These are phyloP conservation scores for Anoura caudifer DNA, from an alignment of 2,113 vertebrate species.

Conservation along the genomic window DNA sequence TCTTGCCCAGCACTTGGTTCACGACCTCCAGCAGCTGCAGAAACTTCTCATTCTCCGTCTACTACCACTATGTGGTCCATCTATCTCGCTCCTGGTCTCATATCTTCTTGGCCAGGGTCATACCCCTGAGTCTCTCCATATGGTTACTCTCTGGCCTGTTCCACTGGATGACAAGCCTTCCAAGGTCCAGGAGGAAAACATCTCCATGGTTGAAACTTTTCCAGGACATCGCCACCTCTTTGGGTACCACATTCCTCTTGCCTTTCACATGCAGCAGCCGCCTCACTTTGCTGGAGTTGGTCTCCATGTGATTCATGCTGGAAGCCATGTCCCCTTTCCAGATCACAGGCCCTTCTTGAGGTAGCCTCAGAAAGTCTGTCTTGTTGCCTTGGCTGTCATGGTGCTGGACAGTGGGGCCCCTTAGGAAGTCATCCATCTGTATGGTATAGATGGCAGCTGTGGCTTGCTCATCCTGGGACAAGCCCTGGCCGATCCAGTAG, in stretches of 20 bases:
- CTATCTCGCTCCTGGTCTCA: constrained; percentile 89
- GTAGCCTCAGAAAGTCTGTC: constrained; percentile 85
- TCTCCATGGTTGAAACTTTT: constrained; percentile 90
- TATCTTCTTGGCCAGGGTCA: constrained; percentile 91
- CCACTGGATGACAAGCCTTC: constrained; percentile 91
- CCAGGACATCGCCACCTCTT: constrained; percentile 92
- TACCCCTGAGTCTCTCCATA: constrained; percentile 87
- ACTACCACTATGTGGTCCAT: constrained; percentile 85
- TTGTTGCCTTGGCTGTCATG: constrained; percentile 87
- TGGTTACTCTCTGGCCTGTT: constrained; percentile 88
- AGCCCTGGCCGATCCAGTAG: constrained; percentile 86
- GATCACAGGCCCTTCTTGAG: constrained; percentile 90
- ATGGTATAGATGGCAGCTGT: constrained; percentile 87
- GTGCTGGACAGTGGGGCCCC: constrained; percentile 85
- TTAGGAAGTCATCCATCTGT: constrained; percentile 87
- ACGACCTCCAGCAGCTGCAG: constrained; percentile 85
- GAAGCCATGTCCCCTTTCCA: constrained; percentile 87
- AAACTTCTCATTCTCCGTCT: constrained; percentile 82
- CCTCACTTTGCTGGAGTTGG: constrained; percentile 83
- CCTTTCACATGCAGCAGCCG: constrained; percentile 89
- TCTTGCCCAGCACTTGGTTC: constrained; percentile 80
- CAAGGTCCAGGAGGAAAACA: constrained; percentile 90
- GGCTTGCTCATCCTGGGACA: constrained; percentile 88
- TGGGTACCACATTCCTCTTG: constrained; percentile 86
- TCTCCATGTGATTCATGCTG: constrained; percentile 87